Evolutionary conservation across 2,888 invertebrate species (phyloP).

Genomic region (Phorcus lineatus): DNA sequence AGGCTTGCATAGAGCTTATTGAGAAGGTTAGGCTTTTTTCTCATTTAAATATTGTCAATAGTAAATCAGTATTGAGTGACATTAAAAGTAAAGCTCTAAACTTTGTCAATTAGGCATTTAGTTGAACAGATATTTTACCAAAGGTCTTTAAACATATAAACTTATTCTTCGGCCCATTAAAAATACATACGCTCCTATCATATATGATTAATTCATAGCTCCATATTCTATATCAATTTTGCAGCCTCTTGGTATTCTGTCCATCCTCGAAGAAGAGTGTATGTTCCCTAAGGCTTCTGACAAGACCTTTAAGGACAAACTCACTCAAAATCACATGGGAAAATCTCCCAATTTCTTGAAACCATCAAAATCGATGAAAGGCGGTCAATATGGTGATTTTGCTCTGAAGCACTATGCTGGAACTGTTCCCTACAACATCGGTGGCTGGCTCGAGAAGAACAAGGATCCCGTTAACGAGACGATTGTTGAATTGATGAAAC

Average conservation of each 20-base stretch:
- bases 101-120: too few species aligned
- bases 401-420: conserved; percentile 99
- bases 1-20: conserved; percentile 92
- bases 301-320: conserved; percentile 97
- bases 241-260: conserved; percentile 99
- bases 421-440: conserved; percentile 98
- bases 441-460: conserved; percentile 99
- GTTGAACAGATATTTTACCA: too few species aligned
- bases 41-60: too few species aligned
- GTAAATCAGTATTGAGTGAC: too few species aligned
- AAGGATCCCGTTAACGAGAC: conserved; percentile 99
- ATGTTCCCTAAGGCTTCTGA: conserved; percentile 99
- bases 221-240: neutral
- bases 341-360: conserved; percentile 79
- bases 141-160: neutral
- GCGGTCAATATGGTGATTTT: conserved; percentile 97
- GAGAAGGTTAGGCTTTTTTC: conserved; percentile 66
- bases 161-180: neutral
- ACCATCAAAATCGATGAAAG: conserved; percentile 91
- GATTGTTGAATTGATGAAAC: conserved; percentile 97
- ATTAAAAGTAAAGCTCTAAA: too few species aligned
- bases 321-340: conserved; percentile 99
- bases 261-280: conserved; percentile 99
- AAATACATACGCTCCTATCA: too few species aligned
- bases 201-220: too few species aligned